These are phyloP conservation scores for Clytia hemisphaerica DNA, from an alignment of 30 jellyfish, hydroid and myxozoan species.

Conservation along the genomic window DNA sequence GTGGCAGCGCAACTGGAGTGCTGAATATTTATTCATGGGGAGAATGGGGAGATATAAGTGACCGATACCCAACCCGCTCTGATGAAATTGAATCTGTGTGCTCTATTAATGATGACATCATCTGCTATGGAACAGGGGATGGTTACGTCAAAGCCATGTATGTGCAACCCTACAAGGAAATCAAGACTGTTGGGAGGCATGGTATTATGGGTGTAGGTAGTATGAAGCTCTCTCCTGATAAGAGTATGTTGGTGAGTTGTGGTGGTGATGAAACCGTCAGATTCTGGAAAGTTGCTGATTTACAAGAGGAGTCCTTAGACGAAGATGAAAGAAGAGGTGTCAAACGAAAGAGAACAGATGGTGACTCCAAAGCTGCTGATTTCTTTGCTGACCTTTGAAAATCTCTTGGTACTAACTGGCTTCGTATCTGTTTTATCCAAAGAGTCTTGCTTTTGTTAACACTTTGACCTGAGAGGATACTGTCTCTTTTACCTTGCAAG, in stretches of 20 bases:
- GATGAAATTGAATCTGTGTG: conserved; percentile 60
- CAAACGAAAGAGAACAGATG: conserved; percentile 38
- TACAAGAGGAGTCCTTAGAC: conserved; percentile 27
- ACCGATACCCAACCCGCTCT: conserved; percentile 65
- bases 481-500: too few species aligned
- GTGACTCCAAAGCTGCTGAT: conserved; percentile 18
- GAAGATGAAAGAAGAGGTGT: conserved; percentile 25
- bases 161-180: conserved; percentile 63
- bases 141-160: conserved; percentile 64
- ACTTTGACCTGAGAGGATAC: too few species aligned
- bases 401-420: too few species aligned
- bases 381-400: conserved; percentile 60
- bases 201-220: conserved; percentile 64
- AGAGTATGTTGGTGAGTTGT: conserved; percentile 51
- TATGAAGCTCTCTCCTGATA: conserved; percentile 41
- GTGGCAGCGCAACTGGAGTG: conserved; percentile 84
- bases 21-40: conserved; percentile 86
- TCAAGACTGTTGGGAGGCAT: conserved; percentile 65
- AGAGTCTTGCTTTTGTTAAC: too few species aligned
- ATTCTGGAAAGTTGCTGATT: conserved; percentile 55
- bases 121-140: conserved; percentile 69
- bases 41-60: conserved; percentile 87
- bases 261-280: conserved; percentile 51
- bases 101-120: conserved; percentile 54
- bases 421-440: too few species aligned